Percentiles rank a stretch among this genome's conserved stretches.
phyloP scores from a whole-genome alignment of 2,888 invertebrate genomes.

The Dynastes grantii region DNA sequence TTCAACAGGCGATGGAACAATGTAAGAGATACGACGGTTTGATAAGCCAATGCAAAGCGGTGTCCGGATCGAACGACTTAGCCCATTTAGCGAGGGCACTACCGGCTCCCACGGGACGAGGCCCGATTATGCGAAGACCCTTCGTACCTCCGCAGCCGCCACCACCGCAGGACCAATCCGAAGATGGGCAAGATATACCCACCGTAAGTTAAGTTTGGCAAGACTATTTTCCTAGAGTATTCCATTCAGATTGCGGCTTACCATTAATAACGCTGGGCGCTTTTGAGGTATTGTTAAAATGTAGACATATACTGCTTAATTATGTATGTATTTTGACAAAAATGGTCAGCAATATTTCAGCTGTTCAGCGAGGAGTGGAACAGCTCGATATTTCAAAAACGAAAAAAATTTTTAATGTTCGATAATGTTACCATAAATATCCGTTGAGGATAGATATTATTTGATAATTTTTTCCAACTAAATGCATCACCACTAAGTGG shows the following conservation, averaged over 20 bases:
- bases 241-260: not conserved
- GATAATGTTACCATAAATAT: too few relatives aligned
- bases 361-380: too few relatives aligned
- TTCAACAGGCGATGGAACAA: slow-evolving; percentile 83
- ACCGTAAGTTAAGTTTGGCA: slow-evolving; percentile 68
- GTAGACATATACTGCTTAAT: too few relatives aligned
- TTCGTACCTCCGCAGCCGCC: slow-evolving; percentile 82
- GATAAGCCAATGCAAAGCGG: slow-evolving; percentile 83
- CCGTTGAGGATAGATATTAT: too few relatives aligned
- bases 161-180: slow-evolving; percentile 68
- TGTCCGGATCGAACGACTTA: slow-evolving; percentile 83
- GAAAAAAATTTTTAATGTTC: too few relatives aligned
- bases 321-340: too few relatives aligned
- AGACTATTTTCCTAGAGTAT: not conserved
- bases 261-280: not conserved
- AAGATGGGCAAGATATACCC: slow-evolving; percentile 69
- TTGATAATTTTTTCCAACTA: too few relatives aligned
- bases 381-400: too few relatives aligned
- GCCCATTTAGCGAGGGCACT: slow-evolving; percentile 84
- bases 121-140: slow-evolving; percentile 70
- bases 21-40: slow-evolving; percentile 88
- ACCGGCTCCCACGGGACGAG: slow-evolving; percentile 73
- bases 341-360: too few relatives aligned
- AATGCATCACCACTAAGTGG: too few relatives aligned
- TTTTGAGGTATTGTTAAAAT: too few relatives aligned